These are phyloP conservation scores for Mystacides longicornis DNA, from an alignment of 2,888 invertebrate species.

Conservation along the genomic window DNA sequence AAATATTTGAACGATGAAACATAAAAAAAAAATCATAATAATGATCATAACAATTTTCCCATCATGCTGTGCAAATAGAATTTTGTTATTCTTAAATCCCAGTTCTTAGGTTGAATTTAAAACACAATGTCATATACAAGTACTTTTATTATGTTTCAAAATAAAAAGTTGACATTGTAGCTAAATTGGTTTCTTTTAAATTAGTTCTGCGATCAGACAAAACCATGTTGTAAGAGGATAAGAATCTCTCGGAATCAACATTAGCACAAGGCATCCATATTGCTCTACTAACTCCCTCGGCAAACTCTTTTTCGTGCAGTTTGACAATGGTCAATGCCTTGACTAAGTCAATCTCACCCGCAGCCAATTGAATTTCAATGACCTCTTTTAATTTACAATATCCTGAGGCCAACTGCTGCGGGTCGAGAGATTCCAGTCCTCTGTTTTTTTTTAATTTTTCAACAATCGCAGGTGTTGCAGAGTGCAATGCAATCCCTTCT, in stretches of 20 bases:
- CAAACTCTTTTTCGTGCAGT: too few species aligned
- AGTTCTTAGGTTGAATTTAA: background rate
- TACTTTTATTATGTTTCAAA: too few species aligned
- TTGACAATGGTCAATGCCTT: too few species aligned
- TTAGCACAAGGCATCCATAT: background rate
- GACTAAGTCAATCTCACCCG: too few species aligned
- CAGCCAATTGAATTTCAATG: too few species aligned
- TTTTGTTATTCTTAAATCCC: too few species aligned
- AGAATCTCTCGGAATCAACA: background rate
- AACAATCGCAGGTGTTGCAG: background rate
- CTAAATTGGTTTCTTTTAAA: conserved; percentile 1
- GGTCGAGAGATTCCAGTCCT: background rate
- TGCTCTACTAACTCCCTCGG: too few species aligned
- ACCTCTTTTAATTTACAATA: background rate
- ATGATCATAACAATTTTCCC: background rate
- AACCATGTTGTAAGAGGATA: background rate
- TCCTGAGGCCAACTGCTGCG: background rate
- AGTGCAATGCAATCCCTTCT: background rate
- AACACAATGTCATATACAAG: background rate
- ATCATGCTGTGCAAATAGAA: too few species aligned
- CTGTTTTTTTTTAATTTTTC: background rate
- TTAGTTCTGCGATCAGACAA: too few species aligned
- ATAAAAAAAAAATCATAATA: background rate
- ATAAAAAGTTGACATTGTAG: conserved; percentile 2
- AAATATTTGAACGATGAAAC: background rate